Percentiles rank a stretch among this genome's conserved stretches.
phyloP scores from a whole-genome alignment of 2,888 invertebrate genomes.

The Caradrina clavipalpis region DNA sequence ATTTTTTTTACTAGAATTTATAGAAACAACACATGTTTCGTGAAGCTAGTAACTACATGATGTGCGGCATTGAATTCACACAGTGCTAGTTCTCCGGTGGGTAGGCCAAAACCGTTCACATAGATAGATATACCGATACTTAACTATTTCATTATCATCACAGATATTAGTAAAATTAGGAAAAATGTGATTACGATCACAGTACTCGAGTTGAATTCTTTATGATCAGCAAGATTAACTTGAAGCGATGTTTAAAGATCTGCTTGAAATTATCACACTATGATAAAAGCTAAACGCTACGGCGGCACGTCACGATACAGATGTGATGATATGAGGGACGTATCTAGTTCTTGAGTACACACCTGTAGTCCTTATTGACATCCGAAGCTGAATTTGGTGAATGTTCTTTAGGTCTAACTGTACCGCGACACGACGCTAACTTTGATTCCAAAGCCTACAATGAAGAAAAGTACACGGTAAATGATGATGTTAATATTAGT shows the following conservation, averaged over 20 bases:
- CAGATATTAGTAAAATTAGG: slow-evolving; percentile 87
- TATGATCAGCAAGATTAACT: slow-evolving; percentile 75
- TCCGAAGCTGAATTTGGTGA: slow-evolving; percentile 88
- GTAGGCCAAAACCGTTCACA: slow-evolving; percentile 81
- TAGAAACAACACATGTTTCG: slow-evolving; percentile 65
- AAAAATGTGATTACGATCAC: slow-evolving; percentile 83
- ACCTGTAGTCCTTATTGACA: slow-evolving; percentile 91
- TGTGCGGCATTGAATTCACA: slow-evolving; percentile 64
- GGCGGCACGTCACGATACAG: slow-evolving; percentile 65
- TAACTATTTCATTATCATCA: slow-evolving; percentile 86
- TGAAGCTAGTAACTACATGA: slow-evolving; percentile 68
- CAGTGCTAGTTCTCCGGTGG: slow-evolving; percentile 78
- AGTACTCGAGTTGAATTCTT: slow-evolving; percentile 72
- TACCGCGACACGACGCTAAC: slow-evolving; percentile 92
- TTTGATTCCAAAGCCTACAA: slow-evolving; percentile 93
- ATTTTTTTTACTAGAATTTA: slow-evolving; percentile 27
- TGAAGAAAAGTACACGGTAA: slow-evolving; percentile 88
- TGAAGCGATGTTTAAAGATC: slow-evolving; percentile 70
- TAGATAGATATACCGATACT: slow-evolving; percentile 75
- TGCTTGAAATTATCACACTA: slow-evolving; percentile 71
- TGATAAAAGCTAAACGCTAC: slow-evolving; percentile 68
- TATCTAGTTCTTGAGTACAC: slow-evolving; percentile 89
- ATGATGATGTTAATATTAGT: slow-evolving; percentile 89
- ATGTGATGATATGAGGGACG: slow-evolving; percentile 66
- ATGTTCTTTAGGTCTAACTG: slow-evolving; percentile 90